Evolutionary conservation across 2,888 invertebrate genomes (phyloP).

Genomic region (Galerucella nymphaeae): DNA sequence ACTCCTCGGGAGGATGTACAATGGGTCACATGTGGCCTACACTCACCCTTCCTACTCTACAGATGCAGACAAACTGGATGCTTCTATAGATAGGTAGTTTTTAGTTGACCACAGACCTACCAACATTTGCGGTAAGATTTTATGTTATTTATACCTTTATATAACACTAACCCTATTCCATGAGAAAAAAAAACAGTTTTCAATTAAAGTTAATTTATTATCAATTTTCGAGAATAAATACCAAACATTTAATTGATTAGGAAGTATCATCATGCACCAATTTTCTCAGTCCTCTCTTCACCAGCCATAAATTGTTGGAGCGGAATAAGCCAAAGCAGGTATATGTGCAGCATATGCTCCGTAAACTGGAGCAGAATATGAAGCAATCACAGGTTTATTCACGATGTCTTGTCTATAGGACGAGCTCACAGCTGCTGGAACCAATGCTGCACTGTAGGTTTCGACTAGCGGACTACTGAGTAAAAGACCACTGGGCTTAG

Average conservation of each 20-base stretch:
- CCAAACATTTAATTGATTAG: neutral
- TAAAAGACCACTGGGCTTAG: conserved; percentile 59
- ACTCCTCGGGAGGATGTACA: no score
- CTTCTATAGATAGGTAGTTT: no score
- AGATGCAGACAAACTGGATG: no score
- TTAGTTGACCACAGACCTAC: no score
- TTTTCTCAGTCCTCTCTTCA: conserved; percentile 47
- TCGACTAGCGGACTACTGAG: conserved; percentile 8
- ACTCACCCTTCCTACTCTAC: no score
- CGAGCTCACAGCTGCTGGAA: conserved; percentile 48
- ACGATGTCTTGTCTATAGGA: conserved; percentile 50
- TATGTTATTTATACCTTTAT: no score
- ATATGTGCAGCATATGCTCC: neutral
- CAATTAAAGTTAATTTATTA: no score
- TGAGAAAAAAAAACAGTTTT: no score
- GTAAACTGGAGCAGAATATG: conserved; percentile 38
- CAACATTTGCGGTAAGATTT: no score
- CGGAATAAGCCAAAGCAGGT: neutral
- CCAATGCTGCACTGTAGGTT: conserved; percentile 19
- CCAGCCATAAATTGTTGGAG: conserved; percentile 30
- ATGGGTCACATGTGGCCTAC: no score
- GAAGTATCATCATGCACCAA: neutral
- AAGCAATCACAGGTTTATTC: conserved; percentile 47
- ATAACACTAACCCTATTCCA: no score
- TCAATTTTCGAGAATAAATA: no score